Base-by-base conservation (phyloP, 2,888 invertebrate genomes). In the Yponomeuta malinellus region DNA sequence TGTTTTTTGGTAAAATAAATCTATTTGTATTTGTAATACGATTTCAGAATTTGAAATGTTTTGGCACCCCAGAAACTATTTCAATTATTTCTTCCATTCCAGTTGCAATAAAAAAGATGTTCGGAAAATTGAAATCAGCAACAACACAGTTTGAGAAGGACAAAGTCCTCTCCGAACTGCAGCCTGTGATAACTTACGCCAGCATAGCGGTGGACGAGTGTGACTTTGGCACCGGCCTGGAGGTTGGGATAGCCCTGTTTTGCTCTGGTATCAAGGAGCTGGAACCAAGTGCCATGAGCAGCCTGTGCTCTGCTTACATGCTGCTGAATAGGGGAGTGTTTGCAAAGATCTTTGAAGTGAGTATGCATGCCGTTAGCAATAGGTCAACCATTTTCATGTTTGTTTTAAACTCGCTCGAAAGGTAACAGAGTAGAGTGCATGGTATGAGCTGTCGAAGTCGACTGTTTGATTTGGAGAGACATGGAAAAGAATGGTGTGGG, bases 141-240 rank as follows among this genome's bases (percentile, higher is more conserved):
- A 90, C 90, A 73, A 84, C 89, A 5, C 92, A 95, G 37, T 89
- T 87, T 12, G 94, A 95, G 74, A 94, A 94, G 76, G 89, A 93
- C 73, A 91, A 89, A 69, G 87, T 94, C 48, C 90, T 96, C 73
- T 94, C 95, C 33, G 94, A 95, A 48, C 82, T 98, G 4, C 96
- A 97, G 78, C 96, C 97, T 72, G 90, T 97, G 1, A 94, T 98
- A 73, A 97, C 96, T 4, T 95, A 95, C 71, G 95, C 97, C 8
- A 96, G 95, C 83, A 97, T 97, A 83, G 99, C 98, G 0, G 95
- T 96, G 72, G 99, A 99, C 81, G 99, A 99, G 84, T 96, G 96
- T 81, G 98, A 99, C 84, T 98, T 98, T 87, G 99, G 98, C 0
- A 98, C 97, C 71, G 96, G 97, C 0, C 85, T 99, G 2, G 98